A percentile compares a stretch with the other conserved stretches of the same genome.
These are phyloP conservation scores for Malacoraja senta DNA, from an alignment of 2,797 vertebrate genomes.

Conservation along the genomic window DNA sequence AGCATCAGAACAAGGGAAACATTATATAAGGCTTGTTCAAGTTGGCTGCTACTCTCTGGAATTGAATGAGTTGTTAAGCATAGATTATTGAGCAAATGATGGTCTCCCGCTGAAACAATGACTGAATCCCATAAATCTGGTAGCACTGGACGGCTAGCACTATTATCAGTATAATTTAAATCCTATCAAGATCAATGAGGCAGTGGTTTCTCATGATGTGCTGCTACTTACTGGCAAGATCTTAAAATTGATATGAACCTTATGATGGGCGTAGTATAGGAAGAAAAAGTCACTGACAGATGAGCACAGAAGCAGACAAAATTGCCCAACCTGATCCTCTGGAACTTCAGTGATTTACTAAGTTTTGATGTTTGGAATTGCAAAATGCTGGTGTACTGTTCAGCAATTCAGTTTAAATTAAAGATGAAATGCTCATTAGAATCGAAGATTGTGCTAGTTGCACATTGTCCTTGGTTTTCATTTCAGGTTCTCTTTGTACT, in stretches of 20 bases:
- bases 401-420: no score
- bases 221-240: neutral
- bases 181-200: neutral
- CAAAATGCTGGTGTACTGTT: neutral
- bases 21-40: neutral
- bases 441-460: no score
- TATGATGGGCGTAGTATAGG: neutral
- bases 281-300: neutral
- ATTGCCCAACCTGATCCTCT: neutral
- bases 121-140: neutral
- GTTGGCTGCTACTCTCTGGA: slow-evolving; percentile 23
- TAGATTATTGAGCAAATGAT: slow-evolving; percentile 34
- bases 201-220: neutral
- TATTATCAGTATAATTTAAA: slow-evolving; percentile 1
- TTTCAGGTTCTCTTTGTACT: no score
- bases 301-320: neutral
- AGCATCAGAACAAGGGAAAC: slow-evolving; percentile 10
- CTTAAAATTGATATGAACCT: neutral
- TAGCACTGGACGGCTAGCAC: neutral
- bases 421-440: no score
- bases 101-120: neutral
- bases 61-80: slow-evolving; percentile 24
- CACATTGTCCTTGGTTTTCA: no score
- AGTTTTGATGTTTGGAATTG: neutral
- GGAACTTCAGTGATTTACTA: neutral